Base-by-base conservation (phyloP, 2,888 invertebrate genomes). In the Habrosyne pyritoides region DNA sequence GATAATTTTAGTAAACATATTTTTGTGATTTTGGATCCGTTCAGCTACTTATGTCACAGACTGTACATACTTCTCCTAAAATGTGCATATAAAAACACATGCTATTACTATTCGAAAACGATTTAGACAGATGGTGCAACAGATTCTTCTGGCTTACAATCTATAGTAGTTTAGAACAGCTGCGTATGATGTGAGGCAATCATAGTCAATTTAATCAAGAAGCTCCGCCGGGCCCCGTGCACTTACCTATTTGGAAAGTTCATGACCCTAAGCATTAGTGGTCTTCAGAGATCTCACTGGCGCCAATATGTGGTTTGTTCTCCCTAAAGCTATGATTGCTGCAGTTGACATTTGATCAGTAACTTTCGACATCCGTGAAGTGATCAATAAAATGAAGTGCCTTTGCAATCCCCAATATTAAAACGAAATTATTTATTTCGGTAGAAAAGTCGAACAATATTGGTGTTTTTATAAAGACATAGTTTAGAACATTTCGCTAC, bases 181-280 rank as follows among this genome's bases (percentile, higher is more conserved):
- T 67, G 63, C 62, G 53, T 49, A 55, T 56, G 54, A 36, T 52
- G 51, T 67, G 66, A 53, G 30, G 61, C 75, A 79, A 76, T 77
- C 70, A 54, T 59, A 64, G 61, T 57, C 67, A 77, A 75, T 76
- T 75, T 66, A 77, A 73, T 76, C 56, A 68, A 64, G 58, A 58
- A 63, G 47, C 56, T 46, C 60, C 55, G 54, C 54, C 56, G 53
- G 51, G 42, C 51, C 53, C 55, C 54, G 60, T 14, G 6, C 18
- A 18, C 42, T 18, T 58, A 55, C 52, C 53, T 64, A 61, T 64
- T 67, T 60, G 66, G 62, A 72, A 66, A 74, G 78, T 71, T 74
- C 78, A 67, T 60, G 77, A 72, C 74, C 69, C n/a, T 64, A 63
- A 66, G 58, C 64, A 56, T 60, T 59, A 58, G 54, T 24, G n/a